Percentiles rank a stretch among this genome's conserved stretches.
phyloP scores from a whole-genome alignment of 2,888 invertebrate genomes.

The Caenorhabditis uteleia region DNA sequence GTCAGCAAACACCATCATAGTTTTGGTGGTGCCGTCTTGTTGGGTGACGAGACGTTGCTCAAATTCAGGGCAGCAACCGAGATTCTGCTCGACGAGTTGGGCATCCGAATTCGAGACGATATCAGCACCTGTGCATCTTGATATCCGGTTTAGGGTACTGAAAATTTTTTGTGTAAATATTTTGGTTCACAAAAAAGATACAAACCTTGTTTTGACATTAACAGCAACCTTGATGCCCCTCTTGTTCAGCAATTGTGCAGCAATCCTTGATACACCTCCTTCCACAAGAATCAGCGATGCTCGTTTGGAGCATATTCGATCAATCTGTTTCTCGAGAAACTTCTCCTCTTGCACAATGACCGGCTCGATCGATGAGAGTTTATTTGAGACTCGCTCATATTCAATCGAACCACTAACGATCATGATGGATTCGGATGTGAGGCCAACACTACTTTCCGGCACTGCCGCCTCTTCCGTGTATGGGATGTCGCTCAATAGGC shows the following conservation, averaged over 20 bases:
- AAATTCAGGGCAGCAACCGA: conserved; percentile 71
- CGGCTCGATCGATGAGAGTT: conserved; percentile 90
- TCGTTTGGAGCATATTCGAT: conserved; percentile 74
- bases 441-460: not conserved
- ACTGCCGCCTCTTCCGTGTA: not conserved
- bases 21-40: conserved; percentile 75
- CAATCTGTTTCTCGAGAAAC: conserved; percentile 64
- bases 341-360: conserved; percentile 82
- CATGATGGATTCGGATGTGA: conserved; percentile 42
- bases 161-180: conserved; percentile 1
- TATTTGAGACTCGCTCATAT: conserved; percentile 91
- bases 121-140: conserved; percentile 83
- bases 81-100: conserved; percentile 61
- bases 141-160: conserved; percentile 80
- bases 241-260: conserved; percentile 83
- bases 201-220: conserved; percentile 44
- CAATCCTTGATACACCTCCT: conserved; percentile 81
- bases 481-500: conserved; percentile 76
- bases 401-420: conserved; percentile 77
- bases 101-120: conserved; percentile 74
- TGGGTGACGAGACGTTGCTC: conserved; percentile 46
- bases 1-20: conserved; percentile 79
- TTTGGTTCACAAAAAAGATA: not conserved
- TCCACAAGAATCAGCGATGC: conserved; percentile 89
- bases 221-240: conserved; percentile 45